Percentiles rank a stretch among this genome's conserved stretches.
phyloP scores from a whole-genome alignment of 2,888 invertebrate genomes.

The Theodoxus fluviatilis region DNA sequence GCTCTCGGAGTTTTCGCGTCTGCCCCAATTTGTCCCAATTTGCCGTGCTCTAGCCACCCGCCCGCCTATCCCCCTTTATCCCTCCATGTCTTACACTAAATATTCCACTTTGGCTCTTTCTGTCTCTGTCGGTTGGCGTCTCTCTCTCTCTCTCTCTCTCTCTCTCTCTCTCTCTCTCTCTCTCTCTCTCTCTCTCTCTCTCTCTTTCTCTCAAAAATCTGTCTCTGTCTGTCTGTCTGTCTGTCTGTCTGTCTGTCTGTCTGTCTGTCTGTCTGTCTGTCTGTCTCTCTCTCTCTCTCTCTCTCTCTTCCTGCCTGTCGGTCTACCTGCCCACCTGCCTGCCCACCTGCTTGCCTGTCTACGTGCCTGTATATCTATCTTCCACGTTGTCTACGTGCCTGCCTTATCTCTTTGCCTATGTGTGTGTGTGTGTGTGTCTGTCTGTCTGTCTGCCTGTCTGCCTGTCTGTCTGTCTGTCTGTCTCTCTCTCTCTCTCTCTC shows the following conservation, averaged over 20 bases:
- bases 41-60: not conserved
- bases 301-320: not conserved
- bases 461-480: no score
- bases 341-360: not conserved
- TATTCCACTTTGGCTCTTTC: not conserved
- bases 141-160: constrained; percentile 2
- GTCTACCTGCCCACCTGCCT: not conserved
- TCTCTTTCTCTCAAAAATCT: not conserved
- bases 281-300: no score
- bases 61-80: not conserved
- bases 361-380: not conserved
- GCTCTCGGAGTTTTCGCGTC: not conserved
- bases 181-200: not conserved
- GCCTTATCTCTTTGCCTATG: not conserved
- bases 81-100: not conserved
- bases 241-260: not conserved
- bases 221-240: not conserved
- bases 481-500: no score
- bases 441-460: constrained; percentile 3
- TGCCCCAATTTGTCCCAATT: not conserved
- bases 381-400: not conserved
- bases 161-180: constrained; percentile 2
- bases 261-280: not conserved
- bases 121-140: not conserved
- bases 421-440: not conserved